These are phyloP conservation scores for Paratilapia polleni DNA, from an alignment of 2,113 vertebrate genomes.

Conservation along the genomic window DNA sequence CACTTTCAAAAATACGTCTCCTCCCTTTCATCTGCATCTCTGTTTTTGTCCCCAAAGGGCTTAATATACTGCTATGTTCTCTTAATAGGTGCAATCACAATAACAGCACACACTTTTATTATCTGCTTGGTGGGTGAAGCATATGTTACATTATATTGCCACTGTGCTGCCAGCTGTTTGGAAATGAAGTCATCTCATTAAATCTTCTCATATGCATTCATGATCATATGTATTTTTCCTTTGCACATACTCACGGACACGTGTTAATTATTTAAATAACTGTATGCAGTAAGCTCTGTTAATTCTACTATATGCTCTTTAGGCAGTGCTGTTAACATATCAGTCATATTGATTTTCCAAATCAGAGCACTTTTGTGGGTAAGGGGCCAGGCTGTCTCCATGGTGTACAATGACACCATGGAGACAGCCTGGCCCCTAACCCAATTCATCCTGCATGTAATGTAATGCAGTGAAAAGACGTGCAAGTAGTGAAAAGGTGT, in stretches of 20 bases:
- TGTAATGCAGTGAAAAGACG: not conserved
- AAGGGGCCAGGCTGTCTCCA: no score
- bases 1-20: not conserved
- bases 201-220: not conserved
- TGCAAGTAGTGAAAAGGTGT: not conserved
- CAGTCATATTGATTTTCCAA: not conserved
- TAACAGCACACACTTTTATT: not conserved
- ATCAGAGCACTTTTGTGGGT: not conserved
- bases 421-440: not conserved
- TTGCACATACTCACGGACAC: not conserved
- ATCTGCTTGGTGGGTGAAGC: not conserved
- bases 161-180: slow-evolving; percentile 18
- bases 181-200: not conserved
- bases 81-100: slow-evolving; percentile 36
- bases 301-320: not conserved
- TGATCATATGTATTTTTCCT: not conserved
- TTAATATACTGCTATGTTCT: slow-evolving; percentile 6
- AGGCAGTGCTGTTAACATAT: not conserved
- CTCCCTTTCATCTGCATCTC: not conserved
- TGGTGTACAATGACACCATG: no score
- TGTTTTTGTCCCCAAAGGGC: not conserved
- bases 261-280: not conserved
- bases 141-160: not conserved
- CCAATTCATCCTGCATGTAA: not conserved
- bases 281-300: not conserved